Base-by-base conservation (phyloP, 2,113 vertebrate species). In the Chloebia gouldiae region DNA sequence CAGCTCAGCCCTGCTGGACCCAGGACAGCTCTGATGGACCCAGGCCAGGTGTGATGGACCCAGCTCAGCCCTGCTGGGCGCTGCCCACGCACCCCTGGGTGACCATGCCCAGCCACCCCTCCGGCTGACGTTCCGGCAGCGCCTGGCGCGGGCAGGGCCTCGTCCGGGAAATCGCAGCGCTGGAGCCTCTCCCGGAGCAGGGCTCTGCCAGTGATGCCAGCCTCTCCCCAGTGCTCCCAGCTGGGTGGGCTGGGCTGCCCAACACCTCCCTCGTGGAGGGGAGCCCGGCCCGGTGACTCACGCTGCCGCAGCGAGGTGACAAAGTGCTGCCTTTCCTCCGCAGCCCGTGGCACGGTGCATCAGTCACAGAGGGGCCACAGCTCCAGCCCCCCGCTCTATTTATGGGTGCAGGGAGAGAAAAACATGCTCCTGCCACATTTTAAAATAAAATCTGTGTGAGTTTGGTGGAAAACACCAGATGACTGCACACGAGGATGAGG, bases 131-230 rank as follows among this genome's bases (percentile, higher is more conserved):
- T 4, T 11, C 33, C 45, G 24, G 21, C 10, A 3, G 66, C 0
- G 3, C 25, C 33, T 11, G 81, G 68, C n/a, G 1, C 60, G 9
- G 50, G 0, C 60, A 16, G 50, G 24, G 35, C 40, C 28, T 1
- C 47, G 1, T 4, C 6, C 3, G 10, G 9, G 1, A 7, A 23
- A 6, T 5, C 0, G 15, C 59, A 5, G 0, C 0, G 3, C 0
- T 23, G 69, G 59, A 12, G 7, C 1, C 2, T 20, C 16, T 21
- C 60, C 70, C 1, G 15, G 28, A n/a, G 42, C 81, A 5, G 69
- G 59, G 81, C 69, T n/a, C 12, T 24, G 65, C 63, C 33, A 4
- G 3, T 68, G 27, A n/a, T 4, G 54, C 54, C 91, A 61, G 19
- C 64, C 83, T 18, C 13, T 18, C 37, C 44, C 73, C 85, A 30